Base-by-base conservation (phyloP, 2,113 vertebrate genomes). In the Coptodon rendalli region DNA sequence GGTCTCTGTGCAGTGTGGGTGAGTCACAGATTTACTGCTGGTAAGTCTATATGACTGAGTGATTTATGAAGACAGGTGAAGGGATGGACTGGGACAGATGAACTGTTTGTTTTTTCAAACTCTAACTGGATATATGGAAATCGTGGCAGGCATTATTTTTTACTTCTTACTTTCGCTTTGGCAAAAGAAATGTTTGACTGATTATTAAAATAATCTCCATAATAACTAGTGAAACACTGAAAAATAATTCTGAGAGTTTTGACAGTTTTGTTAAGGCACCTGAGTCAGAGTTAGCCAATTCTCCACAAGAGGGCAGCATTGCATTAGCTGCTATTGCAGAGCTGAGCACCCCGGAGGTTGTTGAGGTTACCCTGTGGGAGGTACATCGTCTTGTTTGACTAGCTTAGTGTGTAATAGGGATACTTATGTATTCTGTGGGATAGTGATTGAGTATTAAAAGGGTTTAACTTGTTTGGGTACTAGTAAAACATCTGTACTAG, bases 231-330 rank as follows among this genome's bases (percentile, higher is more conserved):
- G 11, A 66, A 66, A 38, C 61, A 5, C 11, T 52, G 48, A 79
- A 36, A 66, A 53, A 9, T 22, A 4, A 53, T 36, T 53, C 2
- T 6, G 31, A n/a, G 7, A 36, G 45, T 53, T 52, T 48, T 29
- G 40, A 48, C 48, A 22, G 22, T 7, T 9, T 13, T 53, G 16
- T 31, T 50, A 52, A 52, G 2, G 7, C 27, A 1, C 10, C 22
- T 4, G 17, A 8, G 17, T 22, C 29, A 22, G 1, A 54, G 17
- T 78, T 80, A 54, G 27, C 4, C 10, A 2, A 76, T 0, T 17
- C 11, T 52, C 89, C 91, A 80, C 86, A 45, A 81, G 89, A 2
- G 73, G 81, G 88, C 91, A 87, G 84, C 5, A 22, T 80, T 13
- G 17, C 66, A 27, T 36, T 7, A 53, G 0, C 48, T 31, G 68